These are phyloP conservation scores for Falcaria lacertinaria DNA, from an alignment of 2,888 invertebrate genomes.

Conservation along the genomic window DNA sequence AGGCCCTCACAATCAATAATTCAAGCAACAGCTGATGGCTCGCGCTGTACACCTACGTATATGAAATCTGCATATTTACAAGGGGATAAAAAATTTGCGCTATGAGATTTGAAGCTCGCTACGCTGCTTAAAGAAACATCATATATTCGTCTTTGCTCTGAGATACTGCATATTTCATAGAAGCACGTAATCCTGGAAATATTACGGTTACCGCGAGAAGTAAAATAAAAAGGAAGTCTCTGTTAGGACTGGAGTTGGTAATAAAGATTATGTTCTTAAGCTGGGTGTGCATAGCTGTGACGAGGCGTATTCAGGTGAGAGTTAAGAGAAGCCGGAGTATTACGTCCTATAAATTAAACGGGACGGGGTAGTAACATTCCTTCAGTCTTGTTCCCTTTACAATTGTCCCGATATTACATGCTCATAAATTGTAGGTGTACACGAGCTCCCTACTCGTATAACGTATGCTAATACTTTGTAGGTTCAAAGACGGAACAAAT, in stretches of 20 bases:
- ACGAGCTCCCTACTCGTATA: constrained; percentile 26
- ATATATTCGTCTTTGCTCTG: constrained; percentile 33
- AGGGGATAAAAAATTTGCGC: constrained; percentile 19
- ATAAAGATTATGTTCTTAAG: constrained; percentile 66
- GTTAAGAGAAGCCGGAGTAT: constrained; percentile 48
- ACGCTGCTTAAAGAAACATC: constrained; percentile 29
- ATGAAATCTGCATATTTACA: constrained; percentile 23
- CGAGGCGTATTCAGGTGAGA: constrained; percentile 32
- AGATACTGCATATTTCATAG: constrained; percentile 45
- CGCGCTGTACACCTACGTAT: constrained; percentile 6
- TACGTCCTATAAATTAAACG: constrained; percentile 65
- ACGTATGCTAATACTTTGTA: constrained; percentile 49
- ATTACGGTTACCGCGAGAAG: constrained; percentile 35
- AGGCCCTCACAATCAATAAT: constrained; percentile 35
- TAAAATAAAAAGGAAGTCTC: constrained; percentile 53
- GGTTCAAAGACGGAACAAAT: constrained; percentile 35
- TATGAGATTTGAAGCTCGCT: constrained; percentile 26
- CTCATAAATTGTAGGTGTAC: constrained; percentile 54
- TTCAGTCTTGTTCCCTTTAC: constrained; percentile 52
- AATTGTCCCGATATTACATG: constrained; percentile 70
- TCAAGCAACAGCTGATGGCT: constrained; percentile 28
- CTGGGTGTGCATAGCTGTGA: constrained; percentile 26
- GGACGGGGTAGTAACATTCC: constrained; percentile 47
- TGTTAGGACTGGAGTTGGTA: constrained; percentile 42
- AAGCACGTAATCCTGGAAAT: constrained; percentile 40